phyloP scores from a whole-genome alignment of 2,888 invertebrate genomes.

The Horisme vitalbata region DNA sequence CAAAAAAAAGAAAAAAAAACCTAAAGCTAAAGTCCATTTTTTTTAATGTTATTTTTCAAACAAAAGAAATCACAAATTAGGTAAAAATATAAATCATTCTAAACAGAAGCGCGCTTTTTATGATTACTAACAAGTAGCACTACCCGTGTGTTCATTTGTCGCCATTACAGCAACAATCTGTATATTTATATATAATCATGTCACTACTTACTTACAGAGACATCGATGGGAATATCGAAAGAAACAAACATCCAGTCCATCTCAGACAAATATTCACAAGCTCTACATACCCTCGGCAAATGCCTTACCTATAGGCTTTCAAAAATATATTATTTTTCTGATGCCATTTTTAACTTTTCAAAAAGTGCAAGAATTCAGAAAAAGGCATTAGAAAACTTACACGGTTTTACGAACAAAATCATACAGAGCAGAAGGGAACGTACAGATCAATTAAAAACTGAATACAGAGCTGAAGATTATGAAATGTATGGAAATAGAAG shows the following conservation, averaged over 20 bases:
- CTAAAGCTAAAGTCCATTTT: too few relatives aligned
- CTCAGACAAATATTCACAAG: constrained; percentile 63
- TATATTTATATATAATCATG: too few relatives aligned
- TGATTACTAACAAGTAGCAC: too few relatives aligned
- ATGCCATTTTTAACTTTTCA: constrained; percentile 16
- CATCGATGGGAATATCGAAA: constrained; percentile 83
- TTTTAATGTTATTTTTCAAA: too few relatives aligned
- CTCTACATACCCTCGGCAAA: constrained; percentile 28
- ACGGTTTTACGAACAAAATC: constrained; percentile 75
- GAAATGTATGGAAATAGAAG: constrained; percentile 59
- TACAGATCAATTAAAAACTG: constrained; percentile 29
- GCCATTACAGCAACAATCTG: not conserved
- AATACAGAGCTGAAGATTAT: constrained; percentile 20
- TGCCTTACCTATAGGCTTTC: constrained; percentile 29
- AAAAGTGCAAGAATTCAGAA: constrained; percentile 21
- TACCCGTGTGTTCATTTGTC: too few relatives aligned
- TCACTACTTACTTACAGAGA: constrained; percentile 41
- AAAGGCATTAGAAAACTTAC: constrained; percentile 63
- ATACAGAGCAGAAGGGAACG: constrained; percentile 59
- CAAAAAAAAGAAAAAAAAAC: too few relatives aligned
- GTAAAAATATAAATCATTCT: too few relatives aligned
- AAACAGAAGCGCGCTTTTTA: too few relatives aligned
- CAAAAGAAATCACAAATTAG: too few relatives aligned
- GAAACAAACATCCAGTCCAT: constrained; percentile 49
- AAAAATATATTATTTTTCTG: constrained; percentile 31